Evolutionary conservation across 1,140 invertebrate genomes (phyloP), one percentile per base, ranked within the genome.

Genomic region (Saxidomus purpurata): DNA sequence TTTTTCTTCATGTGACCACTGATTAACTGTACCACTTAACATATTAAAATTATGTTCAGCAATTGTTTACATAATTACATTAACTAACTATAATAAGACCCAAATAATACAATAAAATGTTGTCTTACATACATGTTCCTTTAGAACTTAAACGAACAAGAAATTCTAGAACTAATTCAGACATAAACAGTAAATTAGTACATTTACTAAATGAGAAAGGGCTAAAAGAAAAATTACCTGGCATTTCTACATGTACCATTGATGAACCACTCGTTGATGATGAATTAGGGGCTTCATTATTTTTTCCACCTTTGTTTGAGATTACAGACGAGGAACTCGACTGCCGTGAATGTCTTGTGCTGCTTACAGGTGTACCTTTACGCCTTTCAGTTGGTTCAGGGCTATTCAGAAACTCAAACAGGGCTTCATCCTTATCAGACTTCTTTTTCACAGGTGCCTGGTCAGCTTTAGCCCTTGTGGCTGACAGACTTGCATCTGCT

Each of bases 381-480:
- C 91, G 92, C 55, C 83, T 19, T 15, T 94, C 93, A 31, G 91
- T 49, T n/a, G 93, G 89, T 28, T 95, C 94, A 77, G 91, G 93
- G 79, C 94, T 95, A 88, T 96, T 96, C 13, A 96, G 89, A 93
- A 96, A 96, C 79, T 96, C 94, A 93, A 96, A 95, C 55, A 96
- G 90, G 22, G 96, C 96, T 81, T 95, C 95, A 90, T 97, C 94
- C 95, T 96, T 89, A 97, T 94, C 93, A 31, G 93, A 84, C 89
- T 93, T 94, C 81, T 93, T 94, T 69, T 94, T 94, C 74, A 61
- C 55, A 31, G 91, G 40, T 28, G 88, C 34, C n/a, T 82, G 40
- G 6, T 88, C 86, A 15, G 55, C 11, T 81, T 88, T 88, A 8
- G n/a, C 40, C 59, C 81, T 88, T n/a, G 25, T 28, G 36, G 22